These are phyloP conservation scores for Limnephilus lunatus DNA, from an alignment of 2,888 invertebrate species.

Conservation along the genomic window DNA sequence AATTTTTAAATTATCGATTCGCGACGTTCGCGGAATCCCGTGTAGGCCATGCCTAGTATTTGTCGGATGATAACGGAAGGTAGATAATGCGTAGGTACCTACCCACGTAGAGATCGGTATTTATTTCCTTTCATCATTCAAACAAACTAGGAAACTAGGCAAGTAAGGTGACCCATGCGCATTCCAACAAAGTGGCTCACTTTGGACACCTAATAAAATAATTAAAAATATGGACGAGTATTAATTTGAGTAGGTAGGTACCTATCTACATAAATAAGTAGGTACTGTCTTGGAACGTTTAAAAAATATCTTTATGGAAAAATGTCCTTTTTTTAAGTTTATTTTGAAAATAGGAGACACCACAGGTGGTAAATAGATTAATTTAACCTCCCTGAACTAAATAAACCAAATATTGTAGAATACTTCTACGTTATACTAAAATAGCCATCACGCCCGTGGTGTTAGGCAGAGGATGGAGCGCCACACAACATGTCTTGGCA, in stretches of 20 bases:
- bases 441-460: too few relatives aligned
- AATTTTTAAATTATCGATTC: not conserved
- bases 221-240: too few relatives aligned
- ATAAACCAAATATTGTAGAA: too few relatives aligned
- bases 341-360: too few relatives aligned
- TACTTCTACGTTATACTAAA: too few relatives aligned
- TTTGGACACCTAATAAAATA: not conserved
- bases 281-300: not conserved
- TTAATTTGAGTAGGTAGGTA: too few relatives aligned
- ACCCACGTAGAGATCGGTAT: not conserved
- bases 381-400: too few relatives aligned
- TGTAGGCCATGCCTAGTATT: not conserved
- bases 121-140: not conserved
- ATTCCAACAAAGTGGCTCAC: not conserved
- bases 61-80: constrained; percentile 13
- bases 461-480: too few relatives aligned
- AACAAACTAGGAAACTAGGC: not conserved
- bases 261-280: too few relatives aligned
- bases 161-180: not conserved
- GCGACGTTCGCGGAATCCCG: not conserved
- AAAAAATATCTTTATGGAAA: not conserved
- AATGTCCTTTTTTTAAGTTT: too few relatives aligned
- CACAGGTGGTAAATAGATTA: too few relatives aligned
- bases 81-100: not conserved
- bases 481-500: too few relatives aligned